Conservation (phyloP, 92 coral and sea anemone species). For the Parazoanthus atlanticus region DNA sequence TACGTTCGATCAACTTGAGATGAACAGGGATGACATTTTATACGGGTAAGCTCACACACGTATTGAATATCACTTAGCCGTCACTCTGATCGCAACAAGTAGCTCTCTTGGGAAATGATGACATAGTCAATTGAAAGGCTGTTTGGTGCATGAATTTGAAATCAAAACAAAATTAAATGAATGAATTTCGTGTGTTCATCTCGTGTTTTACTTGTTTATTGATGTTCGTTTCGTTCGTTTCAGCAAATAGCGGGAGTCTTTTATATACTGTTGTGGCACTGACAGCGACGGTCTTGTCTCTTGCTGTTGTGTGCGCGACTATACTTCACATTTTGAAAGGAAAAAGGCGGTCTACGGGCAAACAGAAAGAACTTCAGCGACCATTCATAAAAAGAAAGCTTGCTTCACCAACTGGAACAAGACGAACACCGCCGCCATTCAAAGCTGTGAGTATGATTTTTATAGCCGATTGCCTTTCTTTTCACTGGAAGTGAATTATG, state of each 20-base stretch:
- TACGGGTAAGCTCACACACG: neutral
- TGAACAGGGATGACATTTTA: neutral
- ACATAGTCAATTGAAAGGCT: constrained; percentile 7
- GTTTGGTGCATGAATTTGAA: constrained; percentile 23
- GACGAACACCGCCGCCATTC: neutral
- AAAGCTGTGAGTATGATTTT: constrained; percentile 23
- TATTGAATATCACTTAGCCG: neutral
- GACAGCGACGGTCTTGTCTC: neutral
- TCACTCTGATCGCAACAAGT: neutral
- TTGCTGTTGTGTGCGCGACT: neutral
- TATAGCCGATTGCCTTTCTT: neutral
- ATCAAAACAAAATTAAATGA: constrained; percentile 17
- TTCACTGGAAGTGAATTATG: neutral
- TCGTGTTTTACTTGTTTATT: neutral
- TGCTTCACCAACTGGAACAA: neutral
- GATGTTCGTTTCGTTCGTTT: neutral
- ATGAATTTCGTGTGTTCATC: neutral
- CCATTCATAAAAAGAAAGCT: constrained; percentile 19
- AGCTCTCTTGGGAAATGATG: constrained; percentile 13
- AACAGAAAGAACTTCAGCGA: constrained; percentile 24
- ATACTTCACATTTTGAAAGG: constrained; percentile 11
- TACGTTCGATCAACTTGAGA: neutral
- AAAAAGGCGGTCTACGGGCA: constrained; percentile 7
- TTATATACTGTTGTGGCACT: neutral
- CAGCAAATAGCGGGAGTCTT: neutral